These are phyloP conservation scores for Hyalella azteca DNA, from an alignment of 2,888 invertebrate genomes.

Conservation along the genomic window DNA sequence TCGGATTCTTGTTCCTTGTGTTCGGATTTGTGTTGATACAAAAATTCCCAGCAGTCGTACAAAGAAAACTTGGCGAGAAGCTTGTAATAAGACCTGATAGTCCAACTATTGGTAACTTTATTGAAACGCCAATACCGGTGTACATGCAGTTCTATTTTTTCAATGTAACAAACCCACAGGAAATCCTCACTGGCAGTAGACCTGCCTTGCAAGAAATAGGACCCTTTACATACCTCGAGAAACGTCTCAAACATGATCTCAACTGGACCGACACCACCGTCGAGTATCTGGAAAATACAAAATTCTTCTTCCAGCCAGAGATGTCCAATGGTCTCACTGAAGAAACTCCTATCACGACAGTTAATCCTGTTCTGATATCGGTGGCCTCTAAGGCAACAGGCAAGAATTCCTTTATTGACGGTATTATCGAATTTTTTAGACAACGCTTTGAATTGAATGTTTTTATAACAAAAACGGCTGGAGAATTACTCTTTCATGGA, in stretches of 20 bases:
- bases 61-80: slow-evolving; percentile 24
- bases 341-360: slow-evolving; percentile 42
- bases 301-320: neutral
- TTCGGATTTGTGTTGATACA: slow-evolving; percentile 1
- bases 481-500: slow-evolving; percentile 79
- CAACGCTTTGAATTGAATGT: slow-evolving; percentile 30
- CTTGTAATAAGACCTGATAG: slow-evolving; percentile 40
- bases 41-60: neutral
- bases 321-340: slow-evolving; percentile 26
- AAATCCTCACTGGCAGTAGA: slow-evolving; percentile 68
- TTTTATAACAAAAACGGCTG: slow-evolving; percentile 70
- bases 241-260: neutral
- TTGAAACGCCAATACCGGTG: slow-evolving; percentile 48
- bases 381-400: slow-evolving; percentile 49
- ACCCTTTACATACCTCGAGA: slow-evolving; percentile 73
- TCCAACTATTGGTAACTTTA: slow-evolving; percentile 39
- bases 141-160: slow-evolving; percentile 64
- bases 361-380: slow-evolving; percentile 63
- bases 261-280: slow-evolving; percentile 33
- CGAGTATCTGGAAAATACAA: slow-evolving; percentile 14
- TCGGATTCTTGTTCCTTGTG: neutral
- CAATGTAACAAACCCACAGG: slow-evolving; percentile 80
- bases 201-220: slow-evolving; percentile 80
- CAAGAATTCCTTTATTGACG: slow-evolving; percentile 61
- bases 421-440: neutral